Evolutionary conservation across 2,113 vertebrate species (phyloP).

Genomic region (Gnathonemus echidnorhynchus): DNA sequence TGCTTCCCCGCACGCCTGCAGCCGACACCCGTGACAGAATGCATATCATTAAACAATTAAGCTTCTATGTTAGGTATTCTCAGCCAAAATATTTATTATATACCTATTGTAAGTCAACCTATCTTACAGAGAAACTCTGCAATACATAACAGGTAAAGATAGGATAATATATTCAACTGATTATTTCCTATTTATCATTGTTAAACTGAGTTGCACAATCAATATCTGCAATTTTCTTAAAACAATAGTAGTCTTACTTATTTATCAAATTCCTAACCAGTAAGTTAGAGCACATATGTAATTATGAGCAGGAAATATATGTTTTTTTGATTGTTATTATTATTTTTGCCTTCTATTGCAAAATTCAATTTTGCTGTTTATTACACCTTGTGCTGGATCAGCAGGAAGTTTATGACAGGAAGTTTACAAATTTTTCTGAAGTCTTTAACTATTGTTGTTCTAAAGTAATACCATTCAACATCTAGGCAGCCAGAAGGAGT

Average conservation of each 20-base stretch:
- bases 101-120: not conserved
- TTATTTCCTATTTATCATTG: not conserved
- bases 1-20: no score
- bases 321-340: not conserved
- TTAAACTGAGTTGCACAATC: not conserved
- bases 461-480: not conserved
- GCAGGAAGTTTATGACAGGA: not conserved
- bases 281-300: not conserved
- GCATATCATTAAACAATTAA: not conserved
- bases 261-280: not conserved
- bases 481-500: not conserved
- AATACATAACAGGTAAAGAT: not conserved
- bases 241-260: not conserved
- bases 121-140: not conserved
- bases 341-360: not conserved
- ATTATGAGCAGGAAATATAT: not conserved
- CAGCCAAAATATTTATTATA: not conserved
- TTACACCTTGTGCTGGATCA: not conserved
- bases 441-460: not conserved
- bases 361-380: not conserved
- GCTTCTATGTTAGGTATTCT: not conserved
- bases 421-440: not conserved
- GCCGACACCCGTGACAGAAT: not conserved
- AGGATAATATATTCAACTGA: not conserved
- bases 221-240: not conserved